Evolutionary conservation across 2,888 invertebrate genomes (phyloP).

Genomic region (Imbricaverruca yamaguchii): DNA sequence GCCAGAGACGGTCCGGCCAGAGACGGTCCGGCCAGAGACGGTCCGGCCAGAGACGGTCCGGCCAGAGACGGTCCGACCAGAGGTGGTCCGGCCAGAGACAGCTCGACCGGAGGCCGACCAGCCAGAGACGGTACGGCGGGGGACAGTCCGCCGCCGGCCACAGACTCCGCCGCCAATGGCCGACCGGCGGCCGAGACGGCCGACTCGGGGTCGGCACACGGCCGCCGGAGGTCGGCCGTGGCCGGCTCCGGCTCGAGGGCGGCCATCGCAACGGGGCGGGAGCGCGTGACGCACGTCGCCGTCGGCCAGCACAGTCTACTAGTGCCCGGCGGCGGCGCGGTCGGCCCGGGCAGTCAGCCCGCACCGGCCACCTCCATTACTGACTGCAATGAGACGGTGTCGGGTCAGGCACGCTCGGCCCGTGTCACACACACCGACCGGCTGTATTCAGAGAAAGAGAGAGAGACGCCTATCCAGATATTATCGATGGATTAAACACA

Average conservation of each 20-base stretch:
- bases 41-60: neutral
- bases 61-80: neutral
- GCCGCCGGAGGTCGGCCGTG: neutral
- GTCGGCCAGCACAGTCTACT: neutral
- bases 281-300: no score
- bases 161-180: neutral
- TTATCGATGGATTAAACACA: no score
- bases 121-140: neutral
- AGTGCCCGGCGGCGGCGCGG: neutral
- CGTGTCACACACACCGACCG: no score
- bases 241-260: neutral
- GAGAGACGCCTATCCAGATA: no score
- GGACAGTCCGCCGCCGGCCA: neutral
- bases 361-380: neutral
- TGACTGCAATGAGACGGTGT: constrained; percentile 18
- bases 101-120: neutral
- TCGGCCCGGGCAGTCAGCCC: neutral
- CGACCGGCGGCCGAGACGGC: neutral
- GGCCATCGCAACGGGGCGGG: neutral
- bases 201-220: neutral
- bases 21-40: neutral
- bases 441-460: no score
- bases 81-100: neutral
- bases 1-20: neutral
- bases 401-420: neutral